phyloP scores from a whole-genome alignment of 1,140 invertebrate species.

The fruit fly (Drosophila melanogaster) region DNA sequence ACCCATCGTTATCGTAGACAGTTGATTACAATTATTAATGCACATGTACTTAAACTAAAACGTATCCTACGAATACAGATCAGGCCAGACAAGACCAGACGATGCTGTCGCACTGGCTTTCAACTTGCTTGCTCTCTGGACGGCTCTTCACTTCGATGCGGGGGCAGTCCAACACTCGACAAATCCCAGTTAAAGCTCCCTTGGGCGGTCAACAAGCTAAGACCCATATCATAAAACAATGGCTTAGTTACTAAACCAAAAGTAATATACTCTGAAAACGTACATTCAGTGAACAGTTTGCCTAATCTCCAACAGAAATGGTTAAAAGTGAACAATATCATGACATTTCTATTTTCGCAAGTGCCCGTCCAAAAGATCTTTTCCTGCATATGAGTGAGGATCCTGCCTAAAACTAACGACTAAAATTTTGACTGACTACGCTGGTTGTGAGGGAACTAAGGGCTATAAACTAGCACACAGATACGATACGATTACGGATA shows the following conservation, averaged over 20 bases:
- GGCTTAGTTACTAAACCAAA: no score
- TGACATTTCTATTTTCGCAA: no score
- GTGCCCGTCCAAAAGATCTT: not conserved
- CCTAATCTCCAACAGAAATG: no score
- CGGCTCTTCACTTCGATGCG: constrained; percentile 74
- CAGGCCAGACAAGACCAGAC: constrained; percentile 55
- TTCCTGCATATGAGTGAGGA: constrained; percentile 5
- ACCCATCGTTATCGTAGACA: constrained; percentile 33
- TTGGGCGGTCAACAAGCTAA: not conserved
- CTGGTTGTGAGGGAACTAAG: constrained; percentile 54
- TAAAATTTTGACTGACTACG: constrained; percentile 48
- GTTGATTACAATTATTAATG: constrained; percentile 64
- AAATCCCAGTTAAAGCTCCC: not conserved
- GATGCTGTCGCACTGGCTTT: constrained; percentile 30
- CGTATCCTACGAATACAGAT: constrained; percentile 55
- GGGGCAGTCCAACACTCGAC: constrained; percentile 53
- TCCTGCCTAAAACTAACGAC: constrained; percentile 57
- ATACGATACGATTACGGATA: constrained; percentile 36
- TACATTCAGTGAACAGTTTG: no score
- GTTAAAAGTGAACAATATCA: not conserved
- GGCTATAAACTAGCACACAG: constrained; percentile 61
- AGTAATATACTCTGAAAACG: no score
- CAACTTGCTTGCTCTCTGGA: constrained; percentile 68
- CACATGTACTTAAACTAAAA: constrained; percentile 73
- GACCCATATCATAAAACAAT: no score